A percentile compares a stretch with the other conserved stretches of the same genome.
Conservation (phyloP, 2,113 vertebrate genomes). For the Irena cyanogastra region DNA sequence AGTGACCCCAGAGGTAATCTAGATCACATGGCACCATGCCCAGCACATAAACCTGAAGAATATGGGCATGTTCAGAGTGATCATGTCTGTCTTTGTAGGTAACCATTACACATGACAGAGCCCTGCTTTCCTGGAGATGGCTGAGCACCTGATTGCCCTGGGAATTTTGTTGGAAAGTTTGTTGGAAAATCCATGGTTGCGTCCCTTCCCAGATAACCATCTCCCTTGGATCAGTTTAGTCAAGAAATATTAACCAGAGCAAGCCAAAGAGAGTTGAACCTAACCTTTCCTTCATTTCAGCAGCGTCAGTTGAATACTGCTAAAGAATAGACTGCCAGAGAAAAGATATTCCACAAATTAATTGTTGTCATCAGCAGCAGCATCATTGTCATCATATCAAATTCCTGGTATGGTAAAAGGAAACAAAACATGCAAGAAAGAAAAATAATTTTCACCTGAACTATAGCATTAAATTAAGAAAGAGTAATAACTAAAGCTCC, state of each 20-base stretch:
- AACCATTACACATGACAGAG: accelerated
- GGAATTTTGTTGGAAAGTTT: background rate
- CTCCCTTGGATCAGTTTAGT: background rate
- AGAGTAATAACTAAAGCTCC: background rate
- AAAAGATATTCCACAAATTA: background rate
- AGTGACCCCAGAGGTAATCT: background rate
- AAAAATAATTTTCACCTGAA: background rate
- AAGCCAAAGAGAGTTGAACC: background rate
- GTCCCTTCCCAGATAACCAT: background rate
- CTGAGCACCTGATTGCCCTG: background rate
- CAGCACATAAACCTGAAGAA: background rate
- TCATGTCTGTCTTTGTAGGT: background rate
- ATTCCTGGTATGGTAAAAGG: background rate
- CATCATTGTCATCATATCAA: background rate
- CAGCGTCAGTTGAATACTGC: background rate
- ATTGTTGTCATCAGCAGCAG: accelerated
- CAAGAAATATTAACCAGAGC: background rate
- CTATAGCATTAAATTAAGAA: background rate
- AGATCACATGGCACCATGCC: no score
- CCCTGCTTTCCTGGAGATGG: background rate
- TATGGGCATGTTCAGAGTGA: background rate
- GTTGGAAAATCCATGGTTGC: background rate
- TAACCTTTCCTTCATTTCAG: background rate
- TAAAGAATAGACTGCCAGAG: background rate
- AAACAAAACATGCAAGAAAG: background rate